Evolutionary conservation across 2,113 vertebrate species (phyloP), one percentile per base, ranked within the genome.

Genomic region (Suncus etruscus): DNA sequence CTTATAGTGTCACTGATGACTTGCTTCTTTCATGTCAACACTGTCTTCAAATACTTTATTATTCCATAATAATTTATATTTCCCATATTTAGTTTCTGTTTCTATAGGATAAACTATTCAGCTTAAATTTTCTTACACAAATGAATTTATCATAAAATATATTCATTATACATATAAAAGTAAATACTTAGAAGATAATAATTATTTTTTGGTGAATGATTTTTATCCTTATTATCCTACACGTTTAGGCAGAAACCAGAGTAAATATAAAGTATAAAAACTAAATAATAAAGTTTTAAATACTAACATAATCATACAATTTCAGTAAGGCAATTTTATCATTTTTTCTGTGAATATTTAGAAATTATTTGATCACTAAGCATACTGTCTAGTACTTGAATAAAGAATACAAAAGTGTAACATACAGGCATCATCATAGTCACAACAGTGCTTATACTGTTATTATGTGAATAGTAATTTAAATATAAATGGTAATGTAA

Each of bases 341-440:
- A 68, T 39, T 78, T 87, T 83, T 20, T 54, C 31, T 61, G 7
- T 74, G 29, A 22, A 27, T 91, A 65, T 39, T 11, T 83, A 18
- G 66, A 79, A 88, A 48, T 75, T 74, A 88, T 80, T 51, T 87
- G 78, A 79, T 51, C 48, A 9, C 61, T 74, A 74, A 39, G 4
- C 6, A 70, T 39, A n/a, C 7, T 31, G 3, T 88, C 68, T 79
- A 32, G 39, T 51, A 8, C 1, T 31, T 54, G 25, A 61, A 82
- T n/a, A 65, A 7, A 73, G 24, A 84, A 8, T 12, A 84, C n/a
- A 69, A 88, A 78, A 27, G 29, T 25, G 27, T 66, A 66, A 66
- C 27, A 39, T 39, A 39, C 39, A 9, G 11, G 11, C 25, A 66
- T 66, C 27, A 66, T 1, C 27, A 61, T 61, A 22, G 14, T 61